These are phyloP conservation scores for Archegozetes longisetosus DNA, from an alignment of 1,140 invertebrate genomes.

Conservation along the genomic window DNA sequence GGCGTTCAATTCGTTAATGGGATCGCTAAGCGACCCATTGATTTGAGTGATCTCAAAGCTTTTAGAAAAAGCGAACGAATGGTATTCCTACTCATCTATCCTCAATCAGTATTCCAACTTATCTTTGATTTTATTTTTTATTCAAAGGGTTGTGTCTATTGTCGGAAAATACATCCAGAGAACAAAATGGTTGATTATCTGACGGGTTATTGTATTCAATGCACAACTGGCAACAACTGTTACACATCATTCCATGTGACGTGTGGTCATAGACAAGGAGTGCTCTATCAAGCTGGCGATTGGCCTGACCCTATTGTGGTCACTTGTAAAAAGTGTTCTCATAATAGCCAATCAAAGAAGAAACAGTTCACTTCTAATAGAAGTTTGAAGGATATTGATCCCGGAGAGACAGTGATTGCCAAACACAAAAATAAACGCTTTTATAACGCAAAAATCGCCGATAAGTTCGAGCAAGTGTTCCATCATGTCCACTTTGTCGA, in stretches of 20 bases:
- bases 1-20: constrained; percentile 27
- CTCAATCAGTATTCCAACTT: constrained; percentile 3
- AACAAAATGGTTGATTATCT: not conserved
- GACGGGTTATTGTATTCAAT: constrained; percentile 31
- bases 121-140: constrained; percentile 14
- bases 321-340: constrained; percentile 31
- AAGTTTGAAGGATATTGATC: constrained; percentile 23
- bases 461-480: constrained; percentile 34
- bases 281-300: constrained; percentile 31
- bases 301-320: constrained; percentile 34
- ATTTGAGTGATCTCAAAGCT: constrained; percentile 25
- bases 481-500: constrained; percentile 47
- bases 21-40: constrained; percentile 32
- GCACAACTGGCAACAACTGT: constrained; percentile 32
- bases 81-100: constrained; percentile 4
- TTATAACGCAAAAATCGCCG: constrained; percentile 39
- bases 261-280: constrained; percentile 33
- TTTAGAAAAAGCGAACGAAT: constrained; percentile 3
- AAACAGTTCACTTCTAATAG: constrained; percentile 6
- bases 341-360: constrained; percentile 2
- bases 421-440: constrained; percentile 45
- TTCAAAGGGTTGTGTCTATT: constrained; percentile 21
- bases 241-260: constrained; percentile 34
- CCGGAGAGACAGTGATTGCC: constrained; percentile 38
- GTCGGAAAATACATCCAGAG: constrained; percentile 16